Evolutionary conservation across 2,113 vertebrate genomes (phyloP), one percentile per base, ranked within the genome.

Genomic region (Paracyprichromis sp.): DNA sequence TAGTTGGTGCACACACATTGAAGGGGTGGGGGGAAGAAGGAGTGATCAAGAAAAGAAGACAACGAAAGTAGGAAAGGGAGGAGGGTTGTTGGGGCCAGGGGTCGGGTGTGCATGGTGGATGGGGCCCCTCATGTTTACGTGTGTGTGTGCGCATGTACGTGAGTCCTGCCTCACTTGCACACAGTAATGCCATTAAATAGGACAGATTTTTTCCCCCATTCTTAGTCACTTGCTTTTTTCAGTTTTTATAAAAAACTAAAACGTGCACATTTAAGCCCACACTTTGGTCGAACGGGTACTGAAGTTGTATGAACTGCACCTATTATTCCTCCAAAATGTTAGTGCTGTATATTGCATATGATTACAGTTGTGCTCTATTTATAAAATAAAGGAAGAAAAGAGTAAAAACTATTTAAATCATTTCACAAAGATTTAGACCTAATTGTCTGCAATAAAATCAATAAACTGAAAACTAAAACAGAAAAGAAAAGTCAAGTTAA

Each of bases 51-150:
- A 88, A 85, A 82, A 76, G 69, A 88, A 85, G 76, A 80, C 59
- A 78, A 78, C 26, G 26, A 78, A 78, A 78, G 73, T 78, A 78
- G 73, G 16, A 87, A 43, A 89, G 84, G 88, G 43, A 84, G 87
- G 40, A 63, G 83, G 61, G 29, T 76, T 89, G 79, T 57, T 90
- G 89, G 88, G 92, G 91, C 91, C 88, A 80, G 82, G 86, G 86
- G 87, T 83, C 5, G 82, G 86, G 56, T 80, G 24, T 88, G 86
- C 31, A 11, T 31, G 69, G 8, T 80, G 40, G 53, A 82, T 38
- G 84, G 85, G 92, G 80, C 90, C 92, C 92, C 89, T 66, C 17
- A 31, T 57, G 85, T 29, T 40, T 73, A n/a, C 82, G 36, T 80
- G 36, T 76, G 38, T 38, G n/a, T 2, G 52, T 1, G 2, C 13